Evolutionary conservation across 2,797 vertebrate species (phyloP).

Genomic region (Sorex maritimensis): DNA sequence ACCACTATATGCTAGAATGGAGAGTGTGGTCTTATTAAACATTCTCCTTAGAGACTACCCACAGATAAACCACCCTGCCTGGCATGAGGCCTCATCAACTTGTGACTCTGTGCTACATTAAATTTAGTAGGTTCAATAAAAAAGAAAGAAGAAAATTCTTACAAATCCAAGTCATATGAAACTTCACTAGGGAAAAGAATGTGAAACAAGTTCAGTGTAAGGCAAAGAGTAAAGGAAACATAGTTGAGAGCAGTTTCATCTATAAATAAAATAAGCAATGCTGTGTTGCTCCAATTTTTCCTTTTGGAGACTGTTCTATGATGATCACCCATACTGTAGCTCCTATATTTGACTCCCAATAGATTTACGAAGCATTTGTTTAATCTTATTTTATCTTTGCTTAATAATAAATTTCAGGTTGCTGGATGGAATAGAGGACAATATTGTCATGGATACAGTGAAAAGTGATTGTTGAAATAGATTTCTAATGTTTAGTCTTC

Average conservation of each 20-base stretch:
- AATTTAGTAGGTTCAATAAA: constrained; percentile 1
- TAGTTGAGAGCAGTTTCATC: constrained; percentile 50
- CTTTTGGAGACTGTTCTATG: constrained; percentile 62
- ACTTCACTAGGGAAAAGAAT: constrained; percentile 62
- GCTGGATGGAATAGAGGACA: constrained; percentile 27
- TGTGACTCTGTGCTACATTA: not conserved
- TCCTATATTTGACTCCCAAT: constrained; percentile 47
- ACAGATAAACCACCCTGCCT: not conserved
- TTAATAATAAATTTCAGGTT: constrained; percentile 65
- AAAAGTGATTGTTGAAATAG: constrained; percentile 61
- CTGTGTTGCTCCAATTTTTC: constrained; percentile 47
- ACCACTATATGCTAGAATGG: not conserved
- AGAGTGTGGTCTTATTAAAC: not conserved
- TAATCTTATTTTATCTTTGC: constrained; percentile 4
- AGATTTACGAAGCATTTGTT: constrained; percentile 34
- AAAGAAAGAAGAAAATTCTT: constrained; percentile 41
- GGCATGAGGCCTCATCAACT: not conserved
- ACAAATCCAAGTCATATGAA: constrained; percentile 54
- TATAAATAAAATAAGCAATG: constrained; percentile 76
- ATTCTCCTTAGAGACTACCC: not conserved
- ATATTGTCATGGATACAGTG: constrained; percentile 67
- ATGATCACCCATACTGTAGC: not conserved
- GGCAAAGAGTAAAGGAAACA: constrained; percentile 51
- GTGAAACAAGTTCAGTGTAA: constrained; percentile 53
- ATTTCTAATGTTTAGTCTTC: constrained; percentile 66